Percentiles rank a stretch among this genome's conserved stretches.
Evolutionary conservation across 2,797 vertebrate species (phyloP).

Genomic region (Tauraco hartlaubi): DNA sequence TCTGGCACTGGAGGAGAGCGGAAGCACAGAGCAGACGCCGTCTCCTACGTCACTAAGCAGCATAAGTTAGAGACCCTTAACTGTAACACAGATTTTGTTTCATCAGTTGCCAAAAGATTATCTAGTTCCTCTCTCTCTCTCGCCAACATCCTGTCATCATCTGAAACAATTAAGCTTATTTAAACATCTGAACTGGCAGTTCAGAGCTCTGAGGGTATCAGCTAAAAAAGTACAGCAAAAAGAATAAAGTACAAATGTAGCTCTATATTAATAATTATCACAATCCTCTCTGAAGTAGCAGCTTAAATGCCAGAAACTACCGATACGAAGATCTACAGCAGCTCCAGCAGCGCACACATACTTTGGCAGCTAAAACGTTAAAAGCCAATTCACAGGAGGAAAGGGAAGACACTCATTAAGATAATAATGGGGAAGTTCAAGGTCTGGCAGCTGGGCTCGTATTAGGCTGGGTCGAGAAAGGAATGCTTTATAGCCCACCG

Average conservation of each 20-base stretch:
- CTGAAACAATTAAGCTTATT: slow-evolving; percentile 30
- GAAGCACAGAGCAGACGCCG: neutral
- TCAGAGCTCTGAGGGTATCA: slow-evolving; percentile 16
- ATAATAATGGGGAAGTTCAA: neutral
- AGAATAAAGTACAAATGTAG: neutral
- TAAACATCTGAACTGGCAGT: neutral
- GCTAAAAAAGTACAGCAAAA: neutral
- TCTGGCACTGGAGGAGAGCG: neutral
- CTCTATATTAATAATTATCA: neutral
- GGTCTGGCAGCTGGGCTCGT: neutral
- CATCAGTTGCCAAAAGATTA: slow-evolving; percentile 44
- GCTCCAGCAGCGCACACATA: neutral
- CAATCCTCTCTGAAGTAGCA: neutral
- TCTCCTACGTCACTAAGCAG: neutral
- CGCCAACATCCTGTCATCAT: slow-evolving; percentile 35
- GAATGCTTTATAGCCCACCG: neutral
- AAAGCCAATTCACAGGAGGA: neutral
- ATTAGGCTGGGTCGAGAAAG: neutral
- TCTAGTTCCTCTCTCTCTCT: neutral
- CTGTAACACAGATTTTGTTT: slow-evolving; percentile 19
- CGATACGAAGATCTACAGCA: neutral
- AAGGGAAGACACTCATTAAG: slow-evolving; percentile 40
- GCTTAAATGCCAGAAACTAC: neutral
- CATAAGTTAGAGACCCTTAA: neutral
- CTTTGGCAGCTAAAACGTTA: neutral